Evolutionary conservation across 1,140 invertebrate species (phyloP), one percentile per base, ranked within the genome.

Genomic region (Drosophila micromelanica): DNA sequence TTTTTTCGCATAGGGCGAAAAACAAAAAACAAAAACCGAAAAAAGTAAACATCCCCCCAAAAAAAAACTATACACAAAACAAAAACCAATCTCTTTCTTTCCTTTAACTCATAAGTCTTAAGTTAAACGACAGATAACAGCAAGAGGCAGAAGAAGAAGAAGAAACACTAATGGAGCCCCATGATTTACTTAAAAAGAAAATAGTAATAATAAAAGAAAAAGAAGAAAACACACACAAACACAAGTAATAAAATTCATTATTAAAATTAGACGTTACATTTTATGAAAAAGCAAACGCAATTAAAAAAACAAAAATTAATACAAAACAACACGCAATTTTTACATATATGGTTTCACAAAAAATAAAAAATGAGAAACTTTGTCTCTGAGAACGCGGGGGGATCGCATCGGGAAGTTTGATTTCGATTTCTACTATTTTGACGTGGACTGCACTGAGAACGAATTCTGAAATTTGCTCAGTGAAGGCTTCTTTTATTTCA

Each of bases 181-280:
- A 52, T 67, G 78, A 65, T 65, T 77, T 85, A 76, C 55, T 72
- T 76, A 72, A 76, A 65, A 67, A 77, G 65, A 76, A 65, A 67
- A 77, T 48, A 65, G 62, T 38, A 49, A 76, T 60, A 54, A 38
- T 62, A 68, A 30, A 49, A 27, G 30, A 63, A 23, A 62, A 71
- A 32, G 68, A 56, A 63, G 15, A 38, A 40, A 43, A 78, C 62
- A 76, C 56, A 76, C 52, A 79, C 48, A 76, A 68, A 65, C 45
- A 72, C 38, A 73, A 48, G 48, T 73, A 80, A 80, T 78, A 45
- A 79, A 76, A 76, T 73, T 84, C 63, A 84, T 84, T 84, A 84
- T 84, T 81, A 87, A 86, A 82, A 76, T 87, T 87, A 87, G 82
- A 89, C 90, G 90, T 91, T 91, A 91, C 86, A 90, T 84, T 90